Evolutionary conservation across 2,888 invertebrate genomes (phyloP), one percentile per base, ranked within the genome.

Genomic region (Cheilosia impressa): DNA sequence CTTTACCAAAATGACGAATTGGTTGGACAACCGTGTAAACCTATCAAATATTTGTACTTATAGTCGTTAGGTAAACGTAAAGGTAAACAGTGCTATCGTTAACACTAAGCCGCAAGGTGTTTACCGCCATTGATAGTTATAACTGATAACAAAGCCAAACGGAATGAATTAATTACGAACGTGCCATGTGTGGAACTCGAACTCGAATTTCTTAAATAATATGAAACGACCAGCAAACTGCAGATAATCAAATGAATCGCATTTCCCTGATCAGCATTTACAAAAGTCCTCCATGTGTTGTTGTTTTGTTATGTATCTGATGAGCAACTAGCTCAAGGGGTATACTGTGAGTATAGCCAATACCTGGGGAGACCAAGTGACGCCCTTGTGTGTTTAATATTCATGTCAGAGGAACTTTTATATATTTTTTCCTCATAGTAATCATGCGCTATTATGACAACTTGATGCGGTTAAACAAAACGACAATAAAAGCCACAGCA

Each of bases 41-140:
- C 2, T 38, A 47, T 13, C 47, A 62, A 63, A 63, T 31, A 47
- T 34, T 47, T 34, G 15, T 47, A 24, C n/a, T 68, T 31, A 43
- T 55, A 68, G 19, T 17, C 57, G 27, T 52, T 19, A 72, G 19
- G 52, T 72, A 50, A 62, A 72, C 27, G 72, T 62, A 53, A 72
- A 72, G 27, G 62, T 72, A 72, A 72, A 62, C 60, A 72, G 24
- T 53, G 72, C 43, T 72, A 72, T 72, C 72, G 19, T 47, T 9
- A 22, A 45, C 15, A 15, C 15, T 34, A 47, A 57, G 31, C 45
- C 47, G 43, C 27, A n/a, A 41, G 50, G 60, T 52, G 52, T 62
- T 72, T 45, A 72, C 52, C 52, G 31, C 27, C 17, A 60, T 60
- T 62, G 41, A 72, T 72, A 60, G 52, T 41, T 1, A 19, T 19